These are phyloP conservation scores for Scotopteryx bipunctaria DNA, from an alignment of 2,888 invertebrate genomes.

Conservation along the genomic window DNA sequence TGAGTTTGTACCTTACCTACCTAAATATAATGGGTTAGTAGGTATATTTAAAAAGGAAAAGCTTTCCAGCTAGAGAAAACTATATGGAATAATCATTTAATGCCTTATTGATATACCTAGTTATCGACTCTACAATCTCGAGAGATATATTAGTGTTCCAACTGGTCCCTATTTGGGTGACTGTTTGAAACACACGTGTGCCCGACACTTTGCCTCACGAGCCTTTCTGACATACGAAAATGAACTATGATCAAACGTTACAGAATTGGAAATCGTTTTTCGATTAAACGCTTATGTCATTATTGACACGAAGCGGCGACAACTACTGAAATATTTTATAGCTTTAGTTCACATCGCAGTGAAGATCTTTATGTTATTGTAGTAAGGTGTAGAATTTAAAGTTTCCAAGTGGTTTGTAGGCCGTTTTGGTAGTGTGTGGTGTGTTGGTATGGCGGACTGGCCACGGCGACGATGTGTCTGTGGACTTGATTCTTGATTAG, in stretches of 20 bases:
- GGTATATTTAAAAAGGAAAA: too few species aligned
- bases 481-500: slow-evolving; percentile 67
- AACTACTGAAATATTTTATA: slow-evolving; percentile 60
- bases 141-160: slow-evolving; percentile 61
- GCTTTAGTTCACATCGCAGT: slow-evolving; percentile 40
- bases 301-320: slow-evolving; percentile 50
- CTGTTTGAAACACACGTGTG: slow-evolving; percentile 76
- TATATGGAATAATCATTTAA: too few species aligned
- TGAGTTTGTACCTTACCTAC: too few species aligned
- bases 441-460: slow-evolving; percentile 70
- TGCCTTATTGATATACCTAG: slow-evolving; percentile 59
- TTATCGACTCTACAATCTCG: slow-evolving; percentile 71
- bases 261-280: slow-evolving; percentile 41
- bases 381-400: slow-evolving; percentile 42
- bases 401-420: slow-evolving; percentile 41
- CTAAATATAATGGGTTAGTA: too few species aligned
- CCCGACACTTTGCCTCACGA: slow-evolving; percentile 59
- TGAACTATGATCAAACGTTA: slow-evolving; percentile 31
- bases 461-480: slow-evolving; percentile 79
- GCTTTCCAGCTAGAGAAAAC: too few species aligned
- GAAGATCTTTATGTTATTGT: slow-evolving; percentile 34
- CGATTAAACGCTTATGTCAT: slow-evolving; percentile 45
- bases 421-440: slow-evolving; percentile 43
- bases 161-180: slow-evolving; percentile 76
- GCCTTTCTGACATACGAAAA: slow-evolving; percentile 42